Evolutionary conservation across 2,797 vertebrate genomes (phyloP).

Genomic region (Sebastes wilsoni): DNA sequence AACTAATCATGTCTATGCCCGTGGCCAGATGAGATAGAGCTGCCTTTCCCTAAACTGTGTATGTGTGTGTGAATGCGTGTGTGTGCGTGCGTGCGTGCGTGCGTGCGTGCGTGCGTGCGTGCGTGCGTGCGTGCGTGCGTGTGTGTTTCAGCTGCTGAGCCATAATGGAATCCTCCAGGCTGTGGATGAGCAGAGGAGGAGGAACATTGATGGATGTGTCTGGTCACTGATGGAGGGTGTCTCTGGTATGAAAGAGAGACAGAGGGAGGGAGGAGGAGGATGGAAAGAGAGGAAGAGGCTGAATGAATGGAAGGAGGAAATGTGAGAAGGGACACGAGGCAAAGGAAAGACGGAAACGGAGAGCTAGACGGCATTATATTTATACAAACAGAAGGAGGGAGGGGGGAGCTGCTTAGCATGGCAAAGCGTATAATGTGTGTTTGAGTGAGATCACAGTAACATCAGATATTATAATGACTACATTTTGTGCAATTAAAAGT

Average conservation of each 20-base stretch:
- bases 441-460: background rate
- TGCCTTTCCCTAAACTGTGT: slow-evolving; percentile 36
- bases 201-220: slow-evolving; percentile 69
- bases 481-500: background rate
- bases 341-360: background rate
- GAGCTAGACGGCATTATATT: background rate
- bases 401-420: background rate
- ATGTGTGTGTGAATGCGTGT: slow-evolving; percentile 20
- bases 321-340: background rate
- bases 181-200: slow-evolving; percentile 53
- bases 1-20: slow-evolving; percentile 64
- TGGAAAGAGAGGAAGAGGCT: slow-evolving; percentile 6
- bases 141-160: slow-evolving; percentile 34
- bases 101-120: rapidly evolving
- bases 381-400: background rate
- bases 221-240: slow-evolving; percentile 65
- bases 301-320: slow-evolving; percentile 26
- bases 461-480: background rate
- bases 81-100: background rate
- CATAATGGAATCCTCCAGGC: slow-evolving; percentile 68
- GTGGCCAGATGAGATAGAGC: slow-evolving; percentile 51
- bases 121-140: background rate
- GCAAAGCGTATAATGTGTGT: background rate
- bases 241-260: slow-evolving; percentile 40
- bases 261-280: slow-evolving; percentile 12